Evolutionary conservation across 2,888 invertebrate genomes (phyloP).

Genomic region (Protodeltote pygarga): DNA sequence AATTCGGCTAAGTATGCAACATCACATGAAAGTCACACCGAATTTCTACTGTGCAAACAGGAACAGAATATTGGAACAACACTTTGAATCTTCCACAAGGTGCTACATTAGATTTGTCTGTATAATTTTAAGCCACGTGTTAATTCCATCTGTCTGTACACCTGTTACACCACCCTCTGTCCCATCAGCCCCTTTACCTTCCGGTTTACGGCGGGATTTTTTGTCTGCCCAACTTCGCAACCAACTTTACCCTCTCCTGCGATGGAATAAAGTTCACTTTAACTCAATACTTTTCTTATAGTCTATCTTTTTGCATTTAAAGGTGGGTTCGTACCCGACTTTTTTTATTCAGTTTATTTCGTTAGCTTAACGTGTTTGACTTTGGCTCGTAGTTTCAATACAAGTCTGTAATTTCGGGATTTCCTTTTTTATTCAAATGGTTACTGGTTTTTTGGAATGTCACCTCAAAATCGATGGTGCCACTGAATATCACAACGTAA

Average conservation of each 20-base stretch:
- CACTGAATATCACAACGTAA: too few species aligned
- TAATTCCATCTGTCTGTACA: slow-evolving; percentile 59
- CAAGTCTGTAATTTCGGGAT: background rate
- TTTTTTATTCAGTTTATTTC: slow-evolving; percentile 29
- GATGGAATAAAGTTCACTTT: slow-evolving; percentile 18
- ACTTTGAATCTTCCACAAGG: slow-evolving; percentile 24
- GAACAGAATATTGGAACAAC: background rate
- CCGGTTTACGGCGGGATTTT: slow-evolving; percentile 18
- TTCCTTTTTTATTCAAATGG: background rate
- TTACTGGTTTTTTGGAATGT: slow-evolving; percentile 4
- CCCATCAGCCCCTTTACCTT: slow-evolving; percentile 26
- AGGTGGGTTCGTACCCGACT: slow-evolving; percentile 1
- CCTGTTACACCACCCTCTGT: slow-evolving; percentile 44
- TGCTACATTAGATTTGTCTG: slow-evolving; percentile 5
- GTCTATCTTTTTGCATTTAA: slow-evolving; percentile 17
- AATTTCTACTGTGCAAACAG: background rate
- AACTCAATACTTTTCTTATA: slow-evolving; percentile 4
- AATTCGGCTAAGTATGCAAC: slow-evolving; percentile 4
- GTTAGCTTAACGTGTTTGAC: slow-evolving; percentile 22
- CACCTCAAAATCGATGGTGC: slow-evolving; percentile 1
- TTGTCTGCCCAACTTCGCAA: background rate
- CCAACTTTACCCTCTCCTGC: slow-evolving; percentile 19
- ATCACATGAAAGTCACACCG: too few species aligned
- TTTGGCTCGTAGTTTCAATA: slow-evolving; percentile 7
- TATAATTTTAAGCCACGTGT: slow-evolving; percentile 51